phyloP scores from a whole-genome alignment of 2,113 vertebrate genomes.

The Lophotis ruficrista region DNA sequence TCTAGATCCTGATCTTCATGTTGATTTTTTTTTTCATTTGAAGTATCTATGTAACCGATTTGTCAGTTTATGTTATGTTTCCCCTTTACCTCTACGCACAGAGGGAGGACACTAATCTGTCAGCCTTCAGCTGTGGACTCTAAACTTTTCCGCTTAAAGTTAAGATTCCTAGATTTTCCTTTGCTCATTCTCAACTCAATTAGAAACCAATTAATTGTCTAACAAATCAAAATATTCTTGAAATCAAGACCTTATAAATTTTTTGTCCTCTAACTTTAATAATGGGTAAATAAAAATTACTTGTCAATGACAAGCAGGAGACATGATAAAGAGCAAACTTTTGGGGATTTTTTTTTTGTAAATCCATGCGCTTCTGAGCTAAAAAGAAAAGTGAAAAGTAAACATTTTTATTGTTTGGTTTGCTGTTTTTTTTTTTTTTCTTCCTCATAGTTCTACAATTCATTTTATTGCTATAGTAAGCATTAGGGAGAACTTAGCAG shows the following conservation, averaged over 20 bases:
- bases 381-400: not conserved
- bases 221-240: not conserved
- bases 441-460: not conserved
- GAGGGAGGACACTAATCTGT: not conserved
- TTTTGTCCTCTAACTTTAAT: not conserved
- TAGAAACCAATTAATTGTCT: not conserved
- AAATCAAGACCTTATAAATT: not conserved
- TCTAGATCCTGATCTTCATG: not conserved
- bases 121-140: not conserved
- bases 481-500: not conserved
- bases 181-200: not conserved
- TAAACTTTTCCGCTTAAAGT: not conserved
- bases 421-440: not conserved
- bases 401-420: not conserved
- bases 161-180: not conserved
- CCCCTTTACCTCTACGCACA: not conserved
- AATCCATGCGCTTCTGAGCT: fast-evolving
- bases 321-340: not conserved
- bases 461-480: not conserved
- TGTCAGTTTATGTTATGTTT: not conserved
- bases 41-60: not conserved
- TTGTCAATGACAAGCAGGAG: not conserved
- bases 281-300: not conserved
- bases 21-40: not conserved
- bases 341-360: not conserved